Percentiles rank a stretch among this genome's conserved stretches.
phyloP scores from a whole-genome alignment of 2,113 vertebrate genomes.

The Xenotilapia flavipinnis region DNA sequence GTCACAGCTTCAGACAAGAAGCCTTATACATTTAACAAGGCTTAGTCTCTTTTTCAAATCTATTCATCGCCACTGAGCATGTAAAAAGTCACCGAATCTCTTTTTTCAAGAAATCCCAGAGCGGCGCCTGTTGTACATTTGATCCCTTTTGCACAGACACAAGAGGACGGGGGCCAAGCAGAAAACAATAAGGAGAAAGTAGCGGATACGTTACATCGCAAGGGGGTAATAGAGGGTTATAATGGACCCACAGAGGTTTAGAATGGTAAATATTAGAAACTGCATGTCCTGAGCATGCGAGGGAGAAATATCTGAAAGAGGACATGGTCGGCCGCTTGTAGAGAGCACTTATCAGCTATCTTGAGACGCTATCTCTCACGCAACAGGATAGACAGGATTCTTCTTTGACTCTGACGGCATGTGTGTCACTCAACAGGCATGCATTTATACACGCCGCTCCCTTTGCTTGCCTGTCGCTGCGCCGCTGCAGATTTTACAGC shows the following conservation, averaged over 20 bases:
- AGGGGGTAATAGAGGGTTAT: conserved; percentile 23
- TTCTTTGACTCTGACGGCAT: conserved; percentile 45
- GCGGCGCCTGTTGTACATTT: conserved; percentile 63
- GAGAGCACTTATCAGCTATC: conserved; percentile 61
- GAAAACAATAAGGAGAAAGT: conserved; percentile 62
- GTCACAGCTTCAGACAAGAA: neutral
- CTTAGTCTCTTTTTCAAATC: conserved; percentile 21
- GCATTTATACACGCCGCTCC: conserved; percentile 27
- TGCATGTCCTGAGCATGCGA: neutral
- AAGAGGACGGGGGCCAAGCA: conserved; percentile 30
- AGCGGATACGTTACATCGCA: conserved; percentile 57
- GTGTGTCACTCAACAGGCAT: conserved; percentile 62
- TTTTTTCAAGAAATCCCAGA: conserved; percentile 47
- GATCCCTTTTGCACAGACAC: conserved; percentile 64
- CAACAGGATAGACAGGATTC: conserved; percentile 51
- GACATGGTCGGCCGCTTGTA: conserved; percentile 43
- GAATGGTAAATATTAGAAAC: conserved; percentile 35
- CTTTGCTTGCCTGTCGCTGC: neutral
- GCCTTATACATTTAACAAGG: conserved; percentile 9
- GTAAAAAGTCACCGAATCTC: conserved; percentile 49
- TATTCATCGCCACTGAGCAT: conserved; percentile 43
- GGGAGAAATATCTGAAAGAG: conserved; percentile 33
- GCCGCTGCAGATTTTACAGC: neutral
- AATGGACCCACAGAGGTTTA: conserved; percentile 24
- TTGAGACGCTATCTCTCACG: conserved; percentile 54